These are phyloP conservation scores for Pseudomyrmex concolor DNA, from an alignment of 1,140 invertebrate genomes.

Conservation along the genomic window DNA sequence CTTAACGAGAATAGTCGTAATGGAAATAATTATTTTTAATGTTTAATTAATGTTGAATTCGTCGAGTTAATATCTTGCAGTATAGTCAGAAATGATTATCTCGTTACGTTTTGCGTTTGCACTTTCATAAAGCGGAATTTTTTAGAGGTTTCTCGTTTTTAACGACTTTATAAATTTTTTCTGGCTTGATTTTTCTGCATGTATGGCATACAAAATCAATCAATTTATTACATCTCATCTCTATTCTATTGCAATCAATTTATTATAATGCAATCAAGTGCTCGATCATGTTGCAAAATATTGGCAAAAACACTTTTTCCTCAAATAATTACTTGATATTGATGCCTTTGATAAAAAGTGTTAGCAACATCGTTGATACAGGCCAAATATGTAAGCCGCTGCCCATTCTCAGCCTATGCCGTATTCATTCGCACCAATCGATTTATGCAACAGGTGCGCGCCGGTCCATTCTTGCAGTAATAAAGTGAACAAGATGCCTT, in stretches of 20 bases:
- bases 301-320: background rate
- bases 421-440: constrained; percentile 74
- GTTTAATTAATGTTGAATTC: constrained; percentile 48
- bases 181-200: background rate
- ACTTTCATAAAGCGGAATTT: background rate
- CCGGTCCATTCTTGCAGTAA: constrained; percentile 62
- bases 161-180: constrained; percentile 40
- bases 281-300: background rate
- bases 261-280: background rate
- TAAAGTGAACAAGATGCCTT: constrained; percentile 63
- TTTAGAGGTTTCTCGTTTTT: background rate
- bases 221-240: constrained; percentile 18
- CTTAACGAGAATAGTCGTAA: background rate
- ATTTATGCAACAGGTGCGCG: constrained; percentile 72
- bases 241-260: constrained; percentile 5
- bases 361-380: constrained; percentile 7
- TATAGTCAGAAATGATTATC: constrained; percentile 26
- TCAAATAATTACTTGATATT: background rate
- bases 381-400: constrained; percentile 50
- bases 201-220: background rate
- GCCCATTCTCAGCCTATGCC: constrained; percentile 61
- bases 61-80: constrained; percentile 28
- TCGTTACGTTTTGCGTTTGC: constrained; percentile 1
- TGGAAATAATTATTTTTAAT: constrained; percentile 24
- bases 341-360: background rate